phyloP scores from a whole-genome alignment of 2,797 vertebrate species.

The Xenopus petersii region DNA sequence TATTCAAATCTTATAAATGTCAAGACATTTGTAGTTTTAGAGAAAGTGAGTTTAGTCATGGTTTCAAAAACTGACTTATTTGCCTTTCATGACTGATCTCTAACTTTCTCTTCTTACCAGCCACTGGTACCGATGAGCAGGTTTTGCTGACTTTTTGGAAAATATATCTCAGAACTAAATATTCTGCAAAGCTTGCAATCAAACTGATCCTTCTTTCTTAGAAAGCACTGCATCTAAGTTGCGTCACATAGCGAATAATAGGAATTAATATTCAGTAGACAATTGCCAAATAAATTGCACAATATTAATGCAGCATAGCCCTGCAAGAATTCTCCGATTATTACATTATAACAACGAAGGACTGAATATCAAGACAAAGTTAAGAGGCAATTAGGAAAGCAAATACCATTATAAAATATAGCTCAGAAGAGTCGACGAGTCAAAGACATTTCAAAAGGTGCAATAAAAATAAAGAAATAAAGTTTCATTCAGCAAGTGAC shows the following conservation, averaged over 20 bases:
- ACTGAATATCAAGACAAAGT: conserved; percentile 42
- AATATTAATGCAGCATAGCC: conserved; percentile 33
- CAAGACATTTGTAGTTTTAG: no score
- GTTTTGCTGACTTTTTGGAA: no score
- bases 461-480: conserved; percentile 13
- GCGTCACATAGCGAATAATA: conserved; percentile 18
- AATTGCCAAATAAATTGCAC: conserved; percentile 36
- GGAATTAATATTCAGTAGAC: conserved; percentile 33
- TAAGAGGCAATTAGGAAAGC: conserved; percentile 42
- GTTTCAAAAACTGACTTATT: no score
- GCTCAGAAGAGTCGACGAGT: conserved; percentile 13
- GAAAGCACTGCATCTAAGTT: conserved; percentile 17
- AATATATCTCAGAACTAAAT: no score
- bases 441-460: conserved; percentile 23
- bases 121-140: no score
- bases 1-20: no score
- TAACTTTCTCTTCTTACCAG: no score
- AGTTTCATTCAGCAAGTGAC: conserved; percentile 7
- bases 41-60: no score
- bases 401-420: conserved; percentile 26
- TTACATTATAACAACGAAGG: conserved; percentile 46
- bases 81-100: no score
- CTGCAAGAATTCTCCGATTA: conserved; percentile 27
- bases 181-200: not conserved
- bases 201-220: not conserved